Conservation (phyloP, 2,888 invertebrate genomes). For the Stegophylla sp. region DNA sequence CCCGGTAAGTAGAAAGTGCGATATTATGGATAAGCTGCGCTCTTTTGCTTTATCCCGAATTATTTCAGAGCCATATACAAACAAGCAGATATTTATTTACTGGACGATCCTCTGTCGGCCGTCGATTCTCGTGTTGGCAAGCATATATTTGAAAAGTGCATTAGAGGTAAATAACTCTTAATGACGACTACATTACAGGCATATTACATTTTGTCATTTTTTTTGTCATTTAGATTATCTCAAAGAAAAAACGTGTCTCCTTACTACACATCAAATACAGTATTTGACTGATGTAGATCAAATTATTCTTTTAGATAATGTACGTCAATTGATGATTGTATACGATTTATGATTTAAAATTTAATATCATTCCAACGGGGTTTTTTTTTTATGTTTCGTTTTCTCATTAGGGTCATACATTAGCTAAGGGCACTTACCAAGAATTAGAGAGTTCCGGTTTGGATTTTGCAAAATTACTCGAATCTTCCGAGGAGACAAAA, state of each 20-base stretch:
- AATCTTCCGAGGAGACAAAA: constrained; percentile 68
- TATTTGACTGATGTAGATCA: constrained; percentile 75
- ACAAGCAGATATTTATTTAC: constrained; percentile 68
- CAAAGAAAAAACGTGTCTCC: constrained; percentile 73
- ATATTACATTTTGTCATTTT: too few species aligned
- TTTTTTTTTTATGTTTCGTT: not conserved
- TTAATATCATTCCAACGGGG: too few species aligned
- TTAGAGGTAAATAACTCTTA: constrained; percentile 63
- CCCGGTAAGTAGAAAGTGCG: constrained; percentile 64
- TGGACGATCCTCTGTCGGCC: constrained; percentile 70
- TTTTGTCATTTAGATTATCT: constrained; percentile 67
- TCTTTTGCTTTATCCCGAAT: not conserved
- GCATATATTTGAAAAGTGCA: constrained; percentile 69
- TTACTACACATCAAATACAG: constrained; percentile 86
- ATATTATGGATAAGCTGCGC: too few species aligned
- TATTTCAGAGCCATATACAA: constrained; percentile 67
- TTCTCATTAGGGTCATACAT: constrained; percentile 66
- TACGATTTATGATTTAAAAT: too few species aligned
- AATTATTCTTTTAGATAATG: constrained; percentile 67
- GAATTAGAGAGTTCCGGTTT: constrained; percentile 76
- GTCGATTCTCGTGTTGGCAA: constrained; percentile 69
- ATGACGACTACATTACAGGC: too few species aligned
- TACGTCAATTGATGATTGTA: constrained; percentile 63
- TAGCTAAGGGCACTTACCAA: constrained; percentile 71
- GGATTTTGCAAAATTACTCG: constrained; percentile 75